Base-by-base conservation (phyloP, 2,888 invertebrate genomes). In the Leucozona laternaria region DNA sequence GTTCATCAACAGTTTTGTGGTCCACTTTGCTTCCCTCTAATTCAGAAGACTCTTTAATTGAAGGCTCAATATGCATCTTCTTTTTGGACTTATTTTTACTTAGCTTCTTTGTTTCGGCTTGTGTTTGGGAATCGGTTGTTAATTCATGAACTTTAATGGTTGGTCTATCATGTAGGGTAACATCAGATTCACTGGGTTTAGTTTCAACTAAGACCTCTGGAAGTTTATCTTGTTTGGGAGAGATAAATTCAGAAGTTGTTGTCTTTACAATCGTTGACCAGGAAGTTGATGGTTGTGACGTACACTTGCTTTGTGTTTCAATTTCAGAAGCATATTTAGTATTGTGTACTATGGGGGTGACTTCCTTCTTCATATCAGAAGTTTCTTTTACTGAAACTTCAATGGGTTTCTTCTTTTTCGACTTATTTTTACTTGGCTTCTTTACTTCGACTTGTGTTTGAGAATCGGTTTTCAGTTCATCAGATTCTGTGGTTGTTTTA, bases 21-120 rank as follows among this genome's bases (percentile, higher is more conserved):
- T 4, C 5, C 2, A 58, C 2, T 20, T 34, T 3, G n/a, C n/a
- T n/a, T 0, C 5, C 13, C 1, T 34, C 58, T 13, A 34, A 2
- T 28, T 28, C 28, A 17, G n/a, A 17, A 31, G 31, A 6, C 2
- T 15, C 50, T 25, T 53, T 53, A 0, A 7, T 22, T 0, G 50
- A 53, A 53, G 6, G 10, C 4, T 55, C 5, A 55, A n/a, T 10
- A n/a, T 3, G 5, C 2, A 4, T 37, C 25, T 58, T 55, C 55
- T 68, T 77, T 68, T 77, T 68, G 5, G 28, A 48, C 20, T 68
- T 68, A 7, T 15, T 55, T 28, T 68, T 45, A 15, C 20, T 77
- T 3, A 20, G 37, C 10, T 55, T 58, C 25, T 53, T 13, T 17
- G 20, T 17, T 62, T 55, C 17, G 2, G 17, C 40, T 5, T n/a